Evolutionary conservation across 2,797 vertebrate genomes (phyloP), one percentile per base, ranked within the genome.

Genomic region (Acomys russatus): DNA sequence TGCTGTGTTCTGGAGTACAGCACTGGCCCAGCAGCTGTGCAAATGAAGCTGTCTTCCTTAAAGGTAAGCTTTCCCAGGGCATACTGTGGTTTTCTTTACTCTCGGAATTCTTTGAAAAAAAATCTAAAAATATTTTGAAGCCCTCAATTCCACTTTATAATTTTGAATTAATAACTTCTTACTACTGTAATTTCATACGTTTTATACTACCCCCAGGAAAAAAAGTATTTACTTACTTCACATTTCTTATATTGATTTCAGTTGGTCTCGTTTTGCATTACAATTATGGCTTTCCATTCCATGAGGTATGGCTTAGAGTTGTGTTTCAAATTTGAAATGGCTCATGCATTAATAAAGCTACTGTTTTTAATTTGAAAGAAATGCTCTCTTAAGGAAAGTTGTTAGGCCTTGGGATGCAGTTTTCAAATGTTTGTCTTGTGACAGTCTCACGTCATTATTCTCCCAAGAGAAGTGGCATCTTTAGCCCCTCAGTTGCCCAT

Each of bases 281-380:
- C 89, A 97, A 87, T 98, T 94, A 96, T 28, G 84, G 94, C 96
- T 97, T 96, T 97, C 95, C 94, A 95, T 82, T 91, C 93, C 96
- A 93, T 80, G 85, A 96, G 92, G 92, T 96, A 95, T 73, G 92
- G 80, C 77, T 92, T 66, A 56, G 94, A 92, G 91, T 92, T 96
- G 90, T 96, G 94, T 96, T 97, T 97, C 97, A 96, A 4, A 94
- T 96, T 93, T 82, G 96, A 94, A 94, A 88, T 95, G 95, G 91
- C 64, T 82, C 88, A 68, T 74, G 84, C 89, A 33, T 95, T 97
- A 97, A 97, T 97, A 92, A 97, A 96, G 97, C 98, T 97, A 96
- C 97, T 97, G 97, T 95, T 97, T 97, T 96, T 97, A 94, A 97
- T 97, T 97, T 97, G 96, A 94, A 88, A 95, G 96, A 93, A 95